Evolutionary conservation across 1,140 invertebrate genomes (phyloP).

Genomic region (Zaprionus davidi): DNA sequence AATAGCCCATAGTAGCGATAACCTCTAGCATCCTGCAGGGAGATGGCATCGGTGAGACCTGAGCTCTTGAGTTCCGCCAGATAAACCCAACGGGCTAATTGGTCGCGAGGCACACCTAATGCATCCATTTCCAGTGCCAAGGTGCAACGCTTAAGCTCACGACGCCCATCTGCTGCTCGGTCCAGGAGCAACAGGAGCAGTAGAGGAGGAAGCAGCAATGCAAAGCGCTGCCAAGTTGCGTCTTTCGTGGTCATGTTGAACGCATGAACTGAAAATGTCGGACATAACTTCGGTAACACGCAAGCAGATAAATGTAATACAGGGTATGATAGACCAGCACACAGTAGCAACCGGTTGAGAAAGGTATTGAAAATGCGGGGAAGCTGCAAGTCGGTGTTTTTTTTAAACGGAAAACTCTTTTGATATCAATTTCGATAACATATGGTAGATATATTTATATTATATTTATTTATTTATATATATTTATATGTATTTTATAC

Average conservation of each 20-base stretch:
- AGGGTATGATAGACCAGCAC: no score
- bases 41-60: conserved; percentile 73
- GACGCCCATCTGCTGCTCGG: neutral
- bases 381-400: no score
- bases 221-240: neutral
- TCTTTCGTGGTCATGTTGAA: neutral
- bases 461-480: no score
- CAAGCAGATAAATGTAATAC: no score
- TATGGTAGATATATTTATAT: no score
- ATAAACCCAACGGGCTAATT: conserved; percentile 84
- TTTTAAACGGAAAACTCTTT: no score
- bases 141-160: conserved; percentile 5
- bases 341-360: no score
- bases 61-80: conserved; percentile 85
- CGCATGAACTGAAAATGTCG: neutral
- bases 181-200: neutral
- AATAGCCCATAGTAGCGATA: conserved; percentile 85
- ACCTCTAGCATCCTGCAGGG: conserved; percentile 83
- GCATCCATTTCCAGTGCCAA: conserved; percentile 26
- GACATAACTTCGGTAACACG: no score
- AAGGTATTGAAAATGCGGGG: no score
- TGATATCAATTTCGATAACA: no score
- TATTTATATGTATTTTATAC: no score
- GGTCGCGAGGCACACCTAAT: conserved; percentile 30
- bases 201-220: neutral